phyloP scores from a whole-genome alignment of 2,797 vertebrate genomes.

The Etheostoma perlongum region DNA sequence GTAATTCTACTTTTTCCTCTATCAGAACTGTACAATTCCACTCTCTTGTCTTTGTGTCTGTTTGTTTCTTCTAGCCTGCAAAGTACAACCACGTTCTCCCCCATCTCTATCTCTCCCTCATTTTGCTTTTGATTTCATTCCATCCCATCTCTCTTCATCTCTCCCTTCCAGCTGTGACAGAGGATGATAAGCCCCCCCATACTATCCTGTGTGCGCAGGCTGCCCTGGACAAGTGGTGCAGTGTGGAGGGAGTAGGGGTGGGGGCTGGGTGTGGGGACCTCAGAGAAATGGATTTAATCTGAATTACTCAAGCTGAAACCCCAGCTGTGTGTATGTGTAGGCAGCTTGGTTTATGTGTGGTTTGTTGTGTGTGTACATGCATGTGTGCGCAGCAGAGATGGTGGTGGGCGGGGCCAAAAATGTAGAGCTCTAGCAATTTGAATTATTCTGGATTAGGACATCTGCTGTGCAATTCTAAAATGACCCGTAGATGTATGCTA shows the following conservation, averaged over 20 bases:
- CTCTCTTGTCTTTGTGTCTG: conserved; percentile 28
- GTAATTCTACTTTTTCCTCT: conserved; percentile 15
- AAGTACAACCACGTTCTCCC: conserved; percentile 35
- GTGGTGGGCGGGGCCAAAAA: conserved; percentile 75
- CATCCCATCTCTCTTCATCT: conserved; percentile 66
- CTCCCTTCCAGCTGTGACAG: conserved; percentile 78
- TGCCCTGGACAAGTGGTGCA: conserved; percentile 81
- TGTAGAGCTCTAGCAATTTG: conserved; percentile 82
- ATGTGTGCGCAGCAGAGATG: conserved; percentile 50
- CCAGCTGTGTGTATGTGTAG: conserved; percentile 82
- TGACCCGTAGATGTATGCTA: conserved; percentile 71
- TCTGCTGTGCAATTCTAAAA: conserved; percentile 85
- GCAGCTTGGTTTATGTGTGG: conserved; percentile 60
- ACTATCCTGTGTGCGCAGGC: conserved; percentile 73
- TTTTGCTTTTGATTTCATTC: conserved; percentile 59
- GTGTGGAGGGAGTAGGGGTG: conserved; percentile 73
- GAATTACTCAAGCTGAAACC: conserved; percentile 84
- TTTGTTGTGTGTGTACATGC: conserved; percentile 19
- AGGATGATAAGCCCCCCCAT: conserved; percentile 80
- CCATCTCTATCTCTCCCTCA: conserved; percentile 39
- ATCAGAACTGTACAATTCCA: conserved; percentile 4
- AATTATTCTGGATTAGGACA: conserved; percentile 89
- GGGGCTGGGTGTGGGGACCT: conserved; percentile 82
- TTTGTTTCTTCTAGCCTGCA: conserved; percentile 33
- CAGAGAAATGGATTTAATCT: conserved; percentile 89